Conservation (phyloP, 1,140 invertebrate species). For the Trypoxylus dichotomus region DNA sequence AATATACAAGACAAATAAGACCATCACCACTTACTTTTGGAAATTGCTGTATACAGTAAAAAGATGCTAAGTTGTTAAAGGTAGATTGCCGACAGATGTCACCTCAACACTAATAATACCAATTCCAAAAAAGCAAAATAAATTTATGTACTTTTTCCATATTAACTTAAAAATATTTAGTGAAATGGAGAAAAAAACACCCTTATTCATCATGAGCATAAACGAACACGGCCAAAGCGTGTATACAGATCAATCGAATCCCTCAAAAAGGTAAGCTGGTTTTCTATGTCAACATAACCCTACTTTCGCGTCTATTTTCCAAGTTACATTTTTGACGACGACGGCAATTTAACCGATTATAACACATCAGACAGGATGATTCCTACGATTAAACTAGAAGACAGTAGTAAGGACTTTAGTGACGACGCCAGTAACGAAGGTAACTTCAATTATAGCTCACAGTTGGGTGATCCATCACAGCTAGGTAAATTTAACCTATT, state of each 20-base stretch:
- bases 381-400: slow-evolving; percentile 33
- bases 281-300: neutral
- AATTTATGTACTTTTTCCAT: slow-evolving; percentile 4
- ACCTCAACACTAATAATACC: neutral
- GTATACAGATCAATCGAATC: slow-evolving; percentile 46
- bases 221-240: slow-evolving; percentile 49
- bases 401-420: slow-evolving; percentile 25
- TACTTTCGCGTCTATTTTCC: neutral
- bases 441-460: slow-evolving; percentile 34
- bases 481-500: slow-evolving; percentile 36
- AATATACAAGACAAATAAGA: too few species aligned
- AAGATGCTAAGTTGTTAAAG: neutral
- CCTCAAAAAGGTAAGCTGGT: slow-evolving; percentile 43
- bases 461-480: slow-evolving; percentile 38
- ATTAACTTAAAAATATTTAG: neutral
- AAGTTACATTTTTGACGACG: slow-evolving; percentile 47
- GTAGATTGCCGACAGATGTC: neutral
- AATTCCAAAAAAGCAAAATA: slow-evolving; percentile 18
- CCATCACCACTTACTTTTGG: too few species aligned
- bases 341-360: slow-evolving; percentile 40
- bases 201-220: slow-evolving; percentile 47
- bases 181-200: slow-evolving; percentile 40
- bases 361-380: slow-evolving; percentile 26
- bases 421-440: slow-evolving; percentile 34
- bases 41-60: too few species aligned